These are phyloP conservation scores for Tangara arthus DNA, from an alignment of 2,797 vertebrate genomes.

Conservation along the genomic window DNA sequence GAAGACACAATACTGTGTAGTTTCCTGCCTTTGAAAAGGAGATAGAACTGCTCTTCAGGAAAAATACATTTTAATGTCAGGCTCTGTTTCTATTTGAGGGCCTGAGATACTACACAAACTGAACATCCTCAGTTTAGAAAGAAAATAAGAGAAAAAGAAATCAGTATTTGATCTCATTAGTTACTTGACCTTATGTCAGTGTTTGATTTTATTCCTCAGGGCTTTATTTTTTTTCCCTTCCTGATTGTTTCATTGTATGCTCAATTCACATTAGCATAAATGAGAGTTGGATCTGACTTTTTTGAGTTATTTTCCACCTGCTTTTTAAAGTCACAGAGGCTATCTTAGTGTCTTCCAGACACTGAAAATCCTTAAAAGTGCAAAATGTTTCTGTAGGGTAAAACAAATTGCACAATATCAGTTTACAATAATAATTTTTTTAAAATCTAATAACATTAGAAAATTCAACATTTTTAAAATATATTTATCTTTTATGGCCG, in stretches of 20 bases:
- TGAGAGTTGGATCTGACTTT: background rate
- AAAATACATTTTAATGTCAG: background rate
- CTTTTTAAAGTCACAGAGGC: background rate
- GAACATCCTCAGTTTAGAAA: background rate
- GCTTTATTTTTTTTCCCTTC: background rate
- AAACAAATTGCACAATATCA: background rate
- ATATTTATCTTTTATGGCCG: background rate
- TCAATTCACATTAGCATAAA: background rate
- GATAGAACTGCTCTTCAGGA: background rate
- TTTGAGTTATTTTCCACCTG: background rate
- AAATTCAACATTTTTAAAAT: background rate
- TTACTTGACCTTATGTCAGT: background rate
- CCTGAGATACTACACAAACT: background rate
- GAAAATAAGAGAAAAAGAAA: background rate
- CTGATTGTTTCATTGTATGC: background rate
- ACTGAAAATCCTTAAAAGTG: background rate
- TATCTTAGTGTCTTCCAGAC: background rate
- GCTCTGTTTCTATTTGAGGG: background rate
- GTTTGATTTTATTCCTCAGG: background rate
- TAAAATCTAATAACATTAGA: background rate
- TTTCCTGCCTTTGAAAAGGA: background rate
- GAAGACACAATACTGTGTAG: background rate
- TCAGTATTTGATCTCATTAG: background rate
- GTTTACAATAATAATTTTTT: background rate
- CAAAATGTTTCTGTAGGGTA: background rate